phyloP scores from a whole-genome alignment of 2,888 invertebrate genomes.

The Parnassius orleans region DNA sequence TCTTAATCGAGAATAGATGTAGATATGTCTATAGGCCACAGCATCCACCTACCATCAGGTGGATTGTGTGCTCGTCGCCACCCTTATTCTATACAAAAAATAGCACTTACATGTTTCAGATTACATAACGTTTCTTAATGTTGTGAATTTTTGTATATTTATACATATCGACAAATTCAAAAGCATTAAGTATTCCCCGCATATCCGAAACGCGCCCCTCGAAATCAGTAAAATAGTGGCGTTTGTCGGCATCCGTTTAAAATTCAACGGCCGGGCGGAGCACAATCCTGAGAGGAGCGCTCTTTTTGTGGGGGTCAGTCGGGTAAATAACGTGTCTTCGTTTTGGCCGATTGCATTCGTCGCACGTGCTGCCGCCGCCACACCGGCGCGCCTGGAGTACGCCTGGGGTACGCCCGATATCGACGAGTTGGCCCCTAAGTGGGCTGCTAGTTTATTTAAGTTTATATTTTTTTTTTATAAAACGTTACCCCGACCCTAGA shows the following conservation, averaged over 20 bases:
- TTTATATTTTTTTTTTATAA: too few relatives aligned
- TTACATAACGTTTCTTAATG: too few relatives aligned
- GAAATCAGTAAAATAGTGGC: constrained; percentile 55
- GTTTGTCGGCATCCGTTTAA: constrained; percentile 53
- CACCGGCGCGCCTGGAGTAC: not conserved
- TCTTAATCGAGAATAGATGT: too few relatives aligned
- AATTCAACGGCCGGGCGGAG: constrained; percentile 60
- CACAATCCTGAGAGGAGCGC: constrained; percentile 54
- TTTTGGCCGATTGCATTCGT: constrained; percentile 40
- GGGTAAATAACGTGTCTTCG: constrained; percentile 68
- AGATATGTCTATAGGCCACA: too few relatives aligned
- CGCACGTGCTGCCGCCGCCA: constrained; percentile 36
- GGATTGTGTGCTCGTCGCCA: too few relatives aligned
- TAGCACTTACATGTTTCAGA: too few relatives aligned
- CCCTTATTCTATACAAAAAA: too few relatives aligned
- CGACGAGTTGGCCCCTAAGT: not conserved
- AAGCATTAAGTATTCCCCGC: constrained; percentile 37
- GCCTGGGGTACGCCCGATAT: not conserved
- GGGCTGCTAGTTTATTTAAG: too few relatives aligned
- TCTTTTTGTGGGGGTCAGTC: constrained; percentile 67
- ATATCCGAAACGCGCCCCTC: constrained; percentile 28
- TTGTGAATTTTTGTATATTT: too few relatives aligned
- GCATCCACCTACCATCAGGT: not conserved
- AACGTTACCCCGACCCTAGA: too few relatives aligned
- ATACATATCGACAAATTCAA: constrained; percentile 9